Conservation (phyloP, 1,140 invertebrate genomes). For the Araneus ventricosus region DNA sequence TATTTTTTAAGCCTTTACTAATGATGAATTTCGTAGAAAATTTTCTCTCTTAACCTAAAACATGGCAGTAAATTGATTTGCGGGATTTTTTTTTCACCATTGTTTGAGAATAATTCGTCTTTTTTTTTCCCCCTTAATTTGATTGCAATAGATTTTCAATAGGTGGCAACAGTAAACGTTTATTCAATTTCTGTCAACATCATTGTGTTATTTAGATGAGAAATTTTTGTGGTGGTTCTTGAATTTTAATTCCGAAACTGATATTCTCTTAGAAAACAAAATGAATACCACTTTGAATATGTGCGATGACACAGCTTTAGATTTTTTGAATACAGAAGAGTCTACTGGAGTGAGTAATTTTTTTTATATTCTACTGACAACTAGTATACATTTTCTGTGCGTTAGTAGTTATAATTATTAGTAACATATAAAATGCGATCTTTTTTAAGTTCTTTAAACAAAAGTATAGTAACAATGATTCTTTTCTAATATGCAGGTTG, state of each 20-base stretch:
- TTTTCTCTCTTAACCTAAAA: no score
- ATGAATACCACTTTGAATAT: conserved; percentile 39
- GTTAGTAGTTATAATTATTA: neutral
- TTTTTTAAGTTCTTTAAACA: neutral
- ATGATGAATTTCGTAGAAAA: no score
- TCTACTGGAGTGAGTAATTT: conserved; percentile 40
- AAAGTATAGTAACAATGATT: no score
- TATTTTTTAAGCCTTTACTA: no score
- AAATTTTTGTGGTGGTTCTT: neutral
- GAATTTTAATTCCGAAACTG: neutral
- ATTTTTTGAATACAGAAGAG: conserved; percentile 39
- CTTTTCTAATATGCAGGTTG: no score
- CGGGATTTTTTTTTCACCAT: no score
- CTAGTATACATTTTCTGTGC: neutral
- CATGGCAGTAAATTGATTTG: no score
- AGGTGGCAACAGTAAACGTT: neutral
- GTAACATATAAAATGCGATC: neutral
- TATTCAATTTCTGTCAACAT: conserved; percentile 19
- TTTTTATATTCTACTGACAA: neutral
- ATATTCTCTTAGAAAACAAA: neutral
- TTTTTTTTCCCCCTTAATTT: no score
- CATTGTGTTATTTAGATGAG: neutral
- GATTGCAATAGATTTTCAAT: no score
- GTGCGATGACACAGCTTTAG: conserved; percentile 17
- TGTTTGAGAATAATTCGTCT: no score